Evolutionary conservation across 1,140 invertebrate species (phyloP), one percentile per base, ranked within the genome.

Genomic region (Papilio polytes): DNA sequence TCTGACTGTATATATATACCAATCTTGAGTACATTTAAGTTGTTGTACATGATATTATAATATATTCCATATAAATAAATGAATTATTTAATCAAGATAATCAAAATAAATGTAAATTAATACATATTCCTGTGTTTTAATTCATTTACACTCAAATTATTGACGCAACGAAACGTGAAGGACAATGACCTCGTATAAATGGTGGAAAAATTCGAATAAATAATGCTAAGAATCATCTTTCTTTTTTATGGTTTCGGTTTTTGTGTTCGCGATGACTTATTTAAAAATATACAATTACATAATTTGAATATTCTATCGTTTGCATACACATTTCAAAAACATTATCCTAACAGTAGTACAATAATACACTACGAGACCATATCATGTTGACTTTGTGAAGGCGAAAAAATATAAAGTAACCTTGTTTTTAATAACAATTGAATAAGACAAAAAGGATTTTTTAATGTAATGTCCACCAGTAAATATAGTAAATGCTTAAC

Each of bases 21-120:
- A 26, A 76, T 53, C 7, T 22, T 76, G 48, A 22, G n/a, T 1
- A 26, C 13, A 31, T 70, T 70, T 70, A 76, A 22, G 18, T 63
- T 20, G 36, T 78, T 78, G n/a, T 53, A 44, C 20, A 78, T 48
- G 56, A 44, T 78, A 78, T 78, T 78, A 44, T 78, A 78, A 78
- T 66, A 78, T 78, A 78, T 78, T 78, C 77, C 59, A 66, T 66
- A 63, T 59, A 59, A 56, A 77, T 41, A 12, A 74, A 13, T 41
- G 36, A 51, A 36, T 48, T 20, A 51, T 41, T 15, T 53, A 46
- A 66, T 20, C 36, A n/a, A 66, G 13, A 44, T 44, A 41, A 66
- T 44, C 36, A 56, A 78, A 56, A 77, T 77, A 77, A 53, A 31
- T 56, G 18, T 4, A 31, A 31, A 26, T 46, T 18, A 66, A 36